Evolutionary conservation across 2,888 invertebrate species (phyloP), one percentile per base, ranked within the genome.

Genomic region (Sipha maydis): DNA sequence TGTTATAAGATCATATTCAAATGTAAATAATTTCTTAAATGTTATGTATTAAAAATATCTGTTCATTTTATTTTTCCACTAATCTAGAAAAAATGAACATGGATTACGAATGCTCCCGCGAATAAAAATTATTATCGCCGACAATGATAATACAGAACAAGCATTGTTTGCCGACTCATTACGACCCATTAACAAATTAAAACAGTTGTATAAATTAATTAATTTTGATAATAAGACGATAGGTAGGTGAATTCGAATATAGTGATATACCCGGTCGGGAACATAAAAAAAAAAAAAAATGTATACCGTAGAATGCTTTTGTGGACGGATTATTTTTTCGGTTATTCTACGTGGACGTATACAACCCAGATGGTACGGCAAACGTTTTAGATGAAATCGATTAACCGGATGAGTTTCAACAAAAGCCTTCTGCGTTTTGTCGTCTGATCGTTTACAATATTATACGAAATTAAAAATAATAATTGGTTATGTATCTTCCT

Each of bases 171-270:
- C 67, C n/a, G n/a, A 67, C 67, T 38, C 38, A 80, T 67, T 67
- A 80, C 48, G 38, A 25, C n/a, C 84, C 76, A 67, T 85, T 67
- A 76, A 85, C 67, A 76, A 85, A 85, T 85, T 85, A 85, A 76
- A 76, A 76, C 41, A 61, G 28, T 73, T 25, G 71, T 34, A 56
- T 83, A 73, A 83, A 83, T 73, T 83, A 80, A 80, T 69, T 80
- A 69, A 56, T 83, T 73, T 56, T 19, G 11, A 48, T 34, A 73
- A 73, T 71, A 71, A 34, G 8, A 4, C 54, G 71, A 73, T 83
- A 54, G 73, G 38, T 61, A 61, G 61, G 61, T 38, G 34, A 2
- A 34, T 83, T 83, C 25, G 25, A 71, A 67, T 71, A 48, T 54
- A 48, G 48, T 54, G 25, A 71, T 54, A 31, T 54, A 83, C 71